phyloP scores from a whole-genome alignment of 2,797 vertebrate species.

The Callimico goeldii region DNA sequence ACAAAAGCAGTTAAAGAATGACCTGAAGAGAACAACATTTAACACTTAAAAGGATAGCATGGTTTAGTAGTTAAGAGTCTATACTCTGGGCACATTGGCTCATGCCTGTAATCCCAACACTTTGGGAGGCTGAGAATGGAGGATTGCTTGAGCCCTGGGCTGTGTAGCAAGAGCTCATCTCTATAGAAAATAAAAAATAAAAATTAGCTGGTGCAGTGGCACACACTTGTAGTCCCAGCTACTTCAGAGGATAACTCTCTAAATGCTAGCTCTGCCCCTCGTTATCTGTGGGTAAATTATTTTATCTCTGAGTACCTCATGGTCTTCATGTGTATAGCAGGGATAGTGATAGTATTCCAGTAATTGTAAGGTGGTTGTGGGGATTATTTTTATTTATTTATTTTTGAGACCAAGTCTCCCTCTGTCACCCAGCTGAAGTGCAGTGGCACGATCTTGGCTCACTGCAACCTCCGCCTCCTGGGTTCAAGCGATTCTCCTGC shows the following conservation, averaged over 20 bases:
- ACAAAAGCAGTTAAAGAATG: conserved; percentile 24
- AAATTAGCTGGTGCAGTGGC: no score
- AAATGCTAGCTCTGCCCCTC: neutral
- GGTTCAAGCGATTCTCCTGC: neutral
- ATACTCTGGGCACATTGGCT: neutral
- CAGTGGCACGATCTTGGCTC: neutral
- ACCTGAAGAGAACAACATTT: conserved; percentile 20
- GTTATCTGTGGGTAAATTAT: conserved; percentile 2
- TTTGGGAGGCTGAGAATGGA: no score
- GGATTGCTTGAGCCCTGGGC: no score
- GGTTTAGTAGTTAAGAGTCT: conserved; percentile 17
- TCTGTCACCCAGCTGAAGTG: neutral
- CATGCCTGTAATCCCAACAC: no score
- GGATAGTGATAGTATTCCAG: neutral
- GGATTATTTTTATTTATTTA: neutral
- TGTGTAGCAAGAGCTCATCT: no score
- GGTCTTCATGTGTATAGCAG: conserved; percentile 2
- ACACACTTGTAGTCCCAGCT: no score
- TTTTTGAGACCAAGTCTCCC: neutral
- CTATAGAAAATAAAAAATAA: no score
- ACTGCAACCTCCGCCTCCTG: neutral
- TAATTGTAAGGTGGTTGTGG: neutral
- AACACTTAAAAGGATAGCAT: conserved; percentile 3
- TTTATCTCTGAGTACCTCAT: neutral
- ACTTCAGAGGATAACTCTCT: neutral